Conservation (phyloP, 1,140 invertebrate species). For the Pararge aegeria region DNA sequence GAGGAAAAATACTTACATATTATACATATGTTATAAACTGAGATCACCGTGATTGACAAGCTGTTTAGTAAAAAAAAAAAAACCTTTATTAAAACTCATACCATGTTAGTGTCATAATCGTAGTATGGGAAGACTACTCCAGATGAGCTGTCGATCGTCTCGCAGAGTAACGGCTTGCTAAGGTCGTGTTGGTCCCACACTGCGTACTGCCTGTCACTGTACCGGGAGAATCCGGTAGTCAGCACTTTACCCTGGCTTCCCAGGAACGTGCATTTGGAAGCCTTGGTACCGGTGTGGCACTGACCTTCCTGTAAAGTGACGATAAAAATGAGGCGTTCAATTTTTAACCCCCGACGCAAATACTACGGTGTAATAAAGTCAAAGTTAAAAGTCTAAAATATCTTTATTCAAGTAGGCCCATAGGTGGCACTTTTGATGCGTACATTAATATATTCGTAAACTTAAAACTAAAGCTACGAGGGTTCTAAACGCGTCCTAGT, state of each 20-base stretch:
- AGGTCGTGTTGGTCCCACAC: conserved; percentile 93
- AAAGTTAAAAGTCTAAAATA: no score
- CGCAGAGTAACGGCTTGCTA: conserved; percentile 86
- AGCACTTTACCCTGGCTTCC: conserved; percentile 87
- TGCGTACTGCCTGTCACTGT: conserved; percentile 93
- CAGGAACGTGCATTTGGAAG: conserved; percentile 94
- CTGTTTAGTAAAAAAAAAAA: no score
- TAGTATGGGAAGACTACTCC: conserved; percentile 96
- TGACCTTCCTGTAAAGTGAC: conserved; percentile 84
- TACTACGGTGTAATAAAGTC: no score
- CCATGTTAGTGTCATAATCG: conserved; percentile 94
- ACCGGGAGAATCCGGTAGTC: conserved; percentile 94
- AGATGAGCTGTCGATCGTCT: conserved; percentile 94
- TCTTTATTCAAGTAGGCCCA: no score
- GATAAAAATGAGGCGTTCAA: neutral
- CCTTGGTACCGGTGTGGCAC: conserved; percentile 93
- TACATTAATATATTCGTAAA: no score
- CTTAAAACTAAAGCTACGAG: no score
- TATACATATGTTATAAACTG: no score
- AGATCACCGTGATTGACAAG: no score
- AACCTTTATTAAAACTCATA: no score
- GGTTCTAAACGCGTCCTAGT: no score
- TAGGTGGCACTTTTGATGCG: no score
- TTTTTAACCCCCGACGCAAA: no score
- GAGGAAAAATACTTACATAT: neutral